phyloP scores from a whole-genome alignment of 2,113 vertebrate genomes.

The Sander vitreus region DNA sequence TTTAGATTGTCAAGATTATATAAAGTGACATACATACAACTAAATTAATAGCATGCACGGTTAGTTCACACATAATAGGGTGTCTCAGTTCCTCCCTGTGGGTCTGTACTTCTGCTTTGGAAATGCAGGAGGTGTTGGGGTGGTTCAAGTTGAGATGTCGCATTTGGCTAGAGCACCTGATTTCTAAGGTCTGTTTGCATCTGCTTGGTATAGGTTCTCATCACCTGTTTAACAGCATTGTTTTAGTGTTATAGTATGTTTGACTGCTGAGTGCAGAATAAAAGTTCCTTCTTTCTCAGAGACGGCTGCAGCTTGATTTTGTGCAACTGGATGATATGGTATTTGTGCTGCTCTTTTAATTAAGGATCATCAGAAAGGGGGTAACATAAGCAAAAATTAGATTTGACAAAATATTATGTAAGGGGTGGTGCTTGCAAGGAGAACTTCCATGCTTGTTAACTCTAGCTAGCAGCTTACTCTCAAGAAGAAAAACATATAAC shows the following conservation, averaged over 20 bases:
- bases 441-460: neutral
- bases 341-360: neutral
- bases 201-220: neutral
- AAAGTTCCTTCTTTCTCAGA: neutral
- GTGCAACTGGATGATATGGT: conserved; percentile 1
- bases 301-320: neutral
- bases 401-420: neutral
- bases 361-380: neutral
- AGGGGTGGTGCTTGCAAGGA: neutral
- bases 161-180: neutral
- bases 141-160: neutral
- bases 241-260: too few relatives aligned
- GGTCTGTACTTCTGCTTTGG: conserved; percentile 1
- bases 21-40: neutral
- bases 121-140: neutral
- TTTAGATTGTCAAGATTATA: neutral
- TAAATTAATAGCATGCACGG: neutral
- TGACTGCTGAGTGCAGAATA: neutral
- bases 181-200: neutral
- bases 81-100: conserved; percentile 2
- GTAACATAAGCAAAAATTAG: neutral
- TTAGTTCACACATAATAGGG: neutral
- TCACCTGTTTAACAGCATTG: neutral
- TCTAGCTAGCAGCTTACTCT: neutral
- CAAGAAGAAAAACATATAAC: neutral